Evolutionary conservation across 2,888 invertebrate species (phyloP).

Genomic region (Stenolophus ochropezus): DNA sequence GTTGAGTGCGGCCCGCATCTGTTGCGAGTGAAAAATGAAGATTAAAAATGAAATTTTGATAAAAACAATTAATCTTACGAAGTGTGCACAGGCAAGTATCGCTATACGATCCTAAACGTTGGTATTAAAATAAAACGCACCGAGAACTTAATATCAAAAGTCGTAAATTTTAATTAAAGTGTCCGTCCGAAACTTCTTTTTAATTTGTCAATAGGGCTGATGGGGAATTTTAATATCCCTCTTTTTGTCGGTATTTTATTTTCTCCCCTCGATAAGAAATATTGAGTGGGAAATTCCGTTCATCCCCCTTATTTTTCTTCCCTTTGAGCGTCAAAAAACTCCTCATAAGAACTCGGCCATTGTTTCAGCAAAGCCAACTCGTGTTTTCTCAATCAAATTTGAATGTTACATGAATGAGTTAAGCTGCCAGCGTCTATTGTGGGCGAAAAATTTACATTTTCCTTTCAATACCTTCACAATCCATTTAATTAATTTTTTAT

Average conservation of each 20-base stretch:
- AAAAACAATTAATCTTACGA: slow-evolving; percentile 18
- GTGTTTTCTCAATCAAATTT: slow-evolving; percentile 33
- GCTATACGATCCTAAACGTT: background rate
- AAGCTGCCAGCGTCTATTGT: background rate
- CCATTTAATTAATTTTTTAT: slow-evolving; percentile 18
- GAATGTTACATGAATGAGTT: slow-evolving; percentile 35
- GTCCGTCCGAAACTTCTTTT: slow-evolving; percentile 45
- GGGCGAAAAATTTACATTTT: background rate
- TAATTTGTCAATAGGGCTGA: slow-evolving; percentile 51
- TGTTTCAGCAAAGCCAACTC: slow-evolving; percentile 13
- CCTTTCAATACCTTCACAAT: background rate
- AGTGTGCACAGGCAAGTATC: background rate
- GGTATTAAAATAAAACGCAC: slow-evolving; percentile 42
- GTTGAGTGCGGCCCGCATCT: background rate
- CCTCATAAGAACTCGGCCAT: slow-evolving; percentile 36
- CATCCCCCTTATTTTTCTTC: slow-evolving; percentile 45
- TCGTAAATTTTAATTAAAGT: slow-evolving; percentile 57
- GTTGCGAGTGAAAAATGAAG: slow-evolving; percentile 17
- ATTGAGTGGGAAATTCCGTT: slow-evolving; percentile 54
- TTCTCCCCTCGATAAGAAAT: slow-evolving; percentile 50
- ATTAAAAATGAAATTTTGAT: slow-evolving; percentile 1
- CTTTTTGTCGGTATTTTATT: slow-evolving; percentile 51
- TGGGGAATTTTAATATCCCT: slow-evolving; percentile 53
- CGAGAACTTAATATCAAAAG: slow-evolving; percentile 43
- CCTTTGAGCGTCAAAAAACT: slow-evolving; percentile 38